Evolutionary conservation across 2,113 vertebrate genomes (phyloP).

Genomic region (Coregonus clupeaformis): DNA sequence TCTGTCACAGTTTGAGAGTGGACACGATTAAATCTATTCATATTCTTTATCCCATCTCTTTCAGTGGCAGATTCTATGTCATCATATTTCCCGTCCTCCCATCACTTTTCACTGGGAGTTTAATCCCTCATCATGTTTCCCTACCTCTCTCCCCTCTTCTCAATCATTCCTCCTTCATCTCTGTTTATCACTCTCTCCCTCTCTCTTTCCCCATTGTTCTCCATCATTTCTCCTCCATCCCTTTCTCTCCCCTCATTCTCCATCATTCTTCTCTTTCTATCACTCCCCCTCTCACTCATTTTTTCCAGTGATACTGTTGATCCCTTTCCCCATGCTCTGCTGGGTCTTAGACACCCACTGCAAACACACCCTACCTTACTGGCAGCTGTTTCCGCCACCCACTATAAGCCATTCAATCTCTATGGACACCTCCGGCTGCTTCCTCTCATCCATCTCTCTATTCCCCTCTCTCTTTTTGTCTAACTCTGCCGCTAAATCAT

Average conservation of each 20-base stretch:
- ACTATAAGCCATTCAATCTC: not conserved
- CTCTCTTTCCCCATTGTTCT: not conserved
- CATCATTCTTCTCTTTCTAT: not conserved
- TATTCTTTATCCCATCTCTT: not conserved
- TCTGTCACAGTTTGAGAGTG: not conserved
- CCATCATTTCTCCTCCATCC: not conserved
- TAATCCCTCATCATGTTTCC: slow-evolving; percentile 9
- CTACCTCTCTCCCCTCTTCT: slow-evolving; percentile 20
- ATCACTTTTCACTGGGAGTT: not conserved
- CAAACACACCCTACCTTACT: not conserved
- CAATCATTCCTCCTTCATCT: slow-evolving; percentile 16
- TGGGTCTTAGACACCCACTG: not conserved
- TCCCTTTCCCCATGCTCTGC: not conserved
- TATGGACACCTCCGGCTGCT: not conserved
- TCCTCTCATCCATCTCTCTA: not conserved
- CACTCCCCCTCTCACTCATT: not conserved
- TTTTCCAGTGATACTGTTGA: not conserved
- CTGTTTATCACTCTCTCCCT: not conserved
- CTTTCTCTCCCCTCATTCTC: not conserved
- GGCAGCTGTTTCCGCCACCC: not conserved
- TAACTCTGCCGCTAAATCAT: not conserved
- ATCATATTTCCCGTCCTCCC: not conserved
- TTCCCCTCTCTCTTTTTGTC: not conserved
- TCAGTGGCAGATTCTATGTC: not conserved
- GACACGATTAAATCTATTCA: not conserved